These are phyloP conservation scores for Escarpia spicata DNA, from an alignment of 2,888 invertebrate species.

Conservation along the genomic window DNA sequence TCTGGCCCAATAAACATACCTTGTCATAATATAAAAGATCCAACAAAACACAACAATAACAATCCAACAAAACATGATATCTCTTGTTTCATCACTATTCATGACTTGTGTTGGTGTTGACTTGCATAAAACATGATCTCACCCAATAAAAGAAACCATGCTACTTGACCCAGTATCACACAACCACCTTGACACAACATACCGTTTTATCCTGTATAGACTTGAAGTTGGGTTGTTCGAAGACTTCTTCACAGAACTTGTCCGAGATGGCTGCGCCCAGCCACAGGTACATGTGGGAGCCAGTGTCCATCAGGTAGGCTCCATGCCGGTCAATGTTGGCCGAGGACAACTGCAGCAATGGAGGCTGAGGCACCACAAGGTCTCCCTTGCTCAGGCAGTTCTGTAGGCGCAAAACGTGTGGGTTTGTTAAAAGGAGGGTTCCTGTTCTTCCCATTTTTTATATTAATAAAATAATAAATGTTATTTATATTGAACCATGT, in stretches of 20 bases:
- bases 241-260: slow-evolving; percentile 79
- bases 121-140: no score
- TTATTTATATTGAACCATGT: no score
- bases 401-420: slow-evolving; percentile 45
- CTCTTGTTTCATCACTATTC: no score
- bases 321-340: slow-evolving; percentile 79
- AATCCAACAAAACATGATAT: no score
- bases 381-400: slow-evolving; percentile 59
- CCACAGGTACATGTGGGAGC: slow-evolving; percentile 82
- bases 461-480: no score
- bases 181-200: slow-evolving; percentile 14
- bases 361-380: slow-evolving; percentile 70
- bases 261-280: slow-evolving; percentile 82
- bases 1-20: no score
- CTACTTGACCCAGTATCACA: neutral
- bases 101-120: no score
- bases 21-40: no score
- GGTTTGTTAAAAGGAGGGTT: neutral
- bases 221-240: slow-evolving; percentile 72
- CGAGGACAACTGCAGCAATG: slow-evolving; percentile 85
- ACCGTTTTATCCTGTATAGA: slow-evolving; percentile 54
- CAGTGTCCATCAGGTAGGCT: slow-evolving; percentile 90
- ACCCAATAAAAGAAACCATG: no score
- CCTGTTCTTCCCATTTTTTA: no score
- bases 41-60: no score